Base-by-base conservation (phyloP, 2,888 invertebrate species). In the Napeogenes sylphis region DNA sequence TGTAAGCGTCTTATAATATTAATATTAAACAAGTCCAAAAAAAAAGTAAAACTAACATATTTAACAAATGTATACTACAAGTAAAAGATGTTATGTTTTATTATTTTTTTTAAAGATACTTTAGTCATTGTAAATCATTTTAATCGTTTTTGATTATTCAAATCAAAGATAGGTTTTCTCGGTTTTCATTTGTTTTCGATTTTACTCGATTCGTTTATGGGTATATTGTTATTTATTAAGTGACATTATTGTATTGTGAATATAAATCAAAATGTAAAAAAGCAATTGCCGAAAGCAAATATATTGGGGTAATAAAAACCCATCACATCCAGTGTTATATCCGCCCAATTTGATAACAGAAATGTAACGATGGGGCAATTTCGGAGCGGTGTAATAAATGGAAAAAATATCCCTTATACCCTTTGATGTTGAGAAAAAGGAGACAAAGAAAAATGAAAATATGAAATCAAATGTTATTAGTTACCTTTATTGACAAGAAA, bases 281-380 rank as follows among this genome's bases (percentile, higher is more conserved):
- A 51, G 51, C 51, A 30, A 51, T 30, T 51, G 30, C 58, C 55
- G 32, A 35, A 54, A 21, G 57, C 42, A 60, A 61, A 58, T 67
- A 65, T 65, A 65, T 65, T 59, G 55, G 54, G 59, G 61, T 60
- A 60, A 67, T 66, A 63, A 67, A 65, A 61, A 61, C 60, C 64
- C 62, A 67, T 66, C 64, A 64, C 46, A 66, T 58, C 62, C 64
- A 63, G 60, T 46, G 66, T 62, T 68, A 68, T 66, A 61, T 58
- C 59, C 62, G 62, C 64, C 62, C 62, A 64, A 68, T 66, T 68
- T 68, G 66, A 62, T 66, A 66, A 63, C 64, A 63, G 56, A 65
- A 66, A 68, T 61, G 64, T 63, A 65, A 65, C 58, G 65, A 67
- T 58, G 59, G 67, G 59, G 70, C 71, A 63, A 65, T 68, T 67